Evolutionary conservation across 1,140 invertebrate species (phyloP).

Genomic region (Dreissena polymorpha): DNA sequence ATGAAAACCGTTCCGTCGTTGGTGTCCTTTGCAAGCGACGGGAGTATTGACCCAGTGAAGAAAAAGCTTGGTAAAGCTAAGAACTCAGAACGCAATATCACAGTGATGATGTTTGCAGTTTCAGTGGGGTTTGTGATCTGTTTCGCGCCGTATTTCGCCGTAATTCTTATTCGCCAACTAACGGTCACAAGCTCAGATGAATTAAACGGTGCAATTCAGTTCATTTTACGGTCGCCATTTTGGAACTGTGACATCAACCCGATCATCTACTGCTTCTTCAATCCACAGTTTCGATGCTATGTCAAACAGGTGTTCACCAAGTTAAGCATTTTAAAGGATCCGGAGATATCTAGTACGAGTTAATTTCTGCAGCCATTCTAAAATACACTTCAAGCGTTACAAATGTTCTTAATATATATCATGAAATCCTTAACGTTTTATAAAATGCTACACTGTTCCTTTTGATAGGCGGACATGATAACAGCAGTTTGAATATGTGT

Average conservation of each 20-base stretch:
- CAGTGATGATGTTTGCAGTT: conserved; percentile 37
- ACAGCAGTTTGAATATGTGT: too few species aligned
- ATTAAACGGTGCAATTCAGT: neutral
- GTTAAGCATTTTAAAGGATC: too few species aligned
- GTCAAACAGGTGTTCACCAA: conserved; percentile 12
- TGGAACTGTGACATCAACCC: conserved; percentile 44
- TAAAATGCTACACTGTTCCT: too few species aligned
- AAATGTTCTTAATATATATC: too few species aligned
- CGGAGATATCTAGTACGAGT: too few species aligned
- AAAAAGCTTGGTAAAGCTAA: neutral
- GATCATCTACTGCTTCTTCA: conserved; percentile 42
- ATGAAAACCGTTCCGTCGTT: too few species aligned
- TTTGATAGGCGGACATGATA: too few species aligned
- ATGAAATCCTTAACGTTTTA: too few species aligned
- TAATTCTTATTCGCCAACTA: neutral
- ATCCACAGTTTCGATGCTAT: conserved; percentile 26
- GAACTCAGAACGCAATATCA: conserved; percentile 18
- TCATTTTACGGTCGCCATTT: conserved; percentile 33
- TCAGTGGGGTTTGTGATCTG: conserved; percentile 21
- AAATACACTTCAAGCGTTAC: too few species aligned
- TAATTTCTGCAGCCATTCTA: too few species aligned
- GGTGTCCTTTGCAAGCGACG: too few species aligned
- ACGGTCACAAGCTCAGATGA: neutral
- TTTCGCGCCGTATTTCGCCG: conserved; percentile 29
- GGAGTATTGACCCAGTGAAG: too few species aligned